Evolutionary conservation across 1,140 invertebrate species (phyloP), one percentile per base, ranked within the genome.

Genomic region (Heliothis virescens): DNA sequence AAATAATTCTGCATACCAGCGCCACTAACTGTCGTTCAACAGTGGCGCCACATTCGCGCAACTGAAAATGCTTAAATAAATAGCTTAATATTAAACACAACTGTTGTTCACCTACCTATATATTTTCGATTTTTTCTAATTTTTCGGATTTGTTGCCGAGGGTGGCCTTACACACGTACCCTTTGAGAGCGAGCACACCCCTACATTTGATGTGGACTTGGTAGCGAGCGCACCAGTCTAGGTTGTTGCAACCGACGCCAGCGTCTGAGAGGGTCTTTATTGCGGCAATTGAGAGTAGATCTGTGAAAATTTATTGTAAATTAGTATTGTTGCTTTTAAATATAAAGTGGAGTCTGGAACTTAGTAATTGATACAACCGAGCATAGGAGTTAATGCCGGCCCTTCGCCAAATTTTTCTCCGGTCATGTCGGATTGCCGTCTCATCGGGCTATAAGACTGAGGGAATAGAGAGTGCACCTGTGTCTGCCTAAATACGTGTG

Each of bases 141-240:
- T 78, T 81, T 26, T 79, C 76, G 21, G 50, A 75, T 10, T 57
- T 78, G 15, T 76, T 82, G 0, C 79, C 86, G 0, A 92, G 81
- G 0, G 92, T 93, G 2, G 89, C 91, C 73, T 94, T 94, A 76
- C 93, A 94, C 4, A 95, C 93, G 81, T 95, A 99, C 12, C 98
- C 98, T 92, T 99, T 99, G 41, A 97, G 96, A 3, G 97, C 97
- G 47, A 99, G 95, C 15, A 99, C 98, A 13, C 98, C 98, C 69
- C 98, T 96, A 89, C 98, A 98, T 88, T 98, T 98, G 0, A 99
- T 96, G 88, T 99, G 97, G 0, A 98, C 97, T 88, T 98, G 97
- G 92, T 98, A 99, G 76, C 98, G 95, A 52, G 97, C 95, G 12
- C 97, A 96, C 98, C 98, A 99, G 53, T 96, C 92, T 48, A 97